phyloP scores from a whole-genome alignment of 2,888 invertebrate genomes.

The Sinelater perroti region DNA sequence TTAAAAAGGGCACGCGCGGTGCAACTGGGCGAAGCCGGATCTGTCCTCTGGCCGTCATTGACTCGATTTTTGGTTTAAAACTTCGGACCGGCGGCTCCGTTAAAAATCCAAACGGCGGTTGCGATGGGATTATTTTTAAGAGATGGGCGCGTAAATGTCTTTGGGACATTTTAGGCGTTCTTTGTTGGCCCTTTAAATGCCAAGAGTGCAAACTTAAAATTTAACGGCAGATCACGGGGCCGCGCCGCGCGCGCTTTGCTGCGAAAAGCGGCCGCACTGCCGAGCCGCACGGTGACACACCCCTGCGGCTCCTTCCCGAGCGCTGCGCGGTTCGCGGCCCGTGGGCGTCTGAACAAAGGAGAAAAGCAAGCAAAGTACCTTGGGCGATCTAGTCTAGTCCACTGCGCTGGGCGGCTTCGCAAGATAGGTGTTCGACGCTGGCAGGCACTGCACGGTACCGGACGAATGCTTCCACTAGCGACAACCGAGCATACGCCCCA shows the following conservation, averaged over 20 bases:
- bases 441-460: constrained; percentile 41
- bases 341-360: constrained; percentile 15
- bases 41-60: neutral
- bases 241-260: too few relatives aligned
- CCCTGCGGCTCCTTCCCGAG: neutral
- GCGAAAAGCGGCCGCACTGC: too few relatives aligned
- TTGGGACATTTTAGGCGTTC: too few relatives aligned
- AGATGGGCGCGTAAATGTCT: too few relatives aligned
- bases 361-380: constrained; percentile 12
- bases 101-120: neutral
- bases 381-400: constrained; percentile 4
- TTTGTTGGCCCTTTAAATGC: too few relatives aligned
- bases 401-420: neutral
- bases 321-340: neutral
- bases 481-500: constrained; percentile 54
- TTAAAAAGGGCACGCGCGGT: too few relatives aligned
- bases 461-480: constrained; percentile 41
- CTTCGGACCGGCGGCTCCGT: too few relatives aligned
- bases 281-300: constrained; percentile 8
- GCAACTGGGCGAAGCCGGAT: constrained; percentile 3
- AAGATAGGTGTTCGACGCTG: constrained; percentile 35
- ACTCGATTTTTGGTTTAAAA: too few relatives aligned
- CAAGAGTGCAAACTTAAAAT: too few relatives aligned
- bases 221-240: too few relatives aligned
- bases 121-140: neutral